Evolutionary conservation across 2,797 vertebrate species (phyloP).

Genomic region (Triplophysa yarkandensis): DNA sequence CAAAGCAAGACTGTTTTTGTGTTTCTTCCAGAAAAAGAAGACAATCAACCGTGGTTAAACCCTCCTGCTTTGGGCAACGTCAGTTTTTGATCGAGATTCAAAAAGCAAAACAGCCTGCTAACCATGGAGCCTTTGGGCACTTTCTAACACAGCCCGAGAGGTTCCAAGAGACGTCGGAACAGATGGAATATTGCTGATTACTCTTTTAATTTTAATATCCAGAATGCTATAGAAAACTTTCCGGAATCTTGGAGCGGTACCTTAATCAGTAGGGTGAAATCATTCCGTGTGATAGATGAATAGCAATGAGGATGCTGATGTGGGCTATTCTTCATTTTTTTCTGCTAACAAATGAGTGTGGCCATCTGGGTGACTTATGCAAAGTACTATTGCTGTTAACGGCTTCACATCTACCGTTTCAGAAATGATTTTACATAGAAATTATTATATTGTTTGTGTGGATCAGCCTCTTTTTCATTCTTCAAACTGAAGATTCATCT

Average conservation of each 20-base stretch:
- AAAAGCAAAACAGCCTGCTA: slow-evolving; percentile 26
- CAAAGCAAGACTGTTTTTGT: background rate
- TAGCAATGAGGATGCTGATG: slow-evolving; percentile 24
- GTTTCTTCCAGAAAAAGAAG: slow-evolving; percentile 12
- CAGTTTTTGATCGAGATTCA: slow-evolving; percentile 21
- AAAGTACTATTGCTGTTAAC: slow-evolving; percentile 25
- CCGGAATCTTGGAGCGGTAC: slow-evolving; percentile 16
- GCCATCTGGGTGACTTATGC: slow-evolving; percentile 17
- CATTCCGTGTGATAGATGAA: slow-evolving; percentile 23
- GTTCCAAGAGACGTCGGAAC: slow-evolving; percentile 14
- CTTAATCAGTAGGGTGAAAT: slow-evolving; percentile 28
- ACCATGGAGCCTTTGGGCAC: slow-evolving; percentile 1
- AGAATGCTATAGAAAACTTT: slow-evolving; percentile 10
- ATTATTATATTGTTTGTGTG: too few relatives aligned
- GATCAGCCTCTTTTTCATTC: too few relatives aligned
- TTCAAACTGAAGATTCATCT: too few relatives aligned
- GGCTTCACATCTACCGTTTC: background rate
- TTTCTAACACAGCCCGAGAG: slow-evolving; percentile 19
- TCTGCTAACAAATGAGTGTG: slow-evolving; percentile 10
- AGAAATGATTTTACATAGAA: too few relatives aligned
- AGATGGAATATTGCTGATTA: slow-evolving; percentile 40
- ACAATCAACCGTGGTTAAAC: background rate
- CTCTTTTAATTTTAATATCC: slow-evolving; percentile 36
- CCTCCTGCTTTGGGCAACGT: slow-evolving; percentile 23
- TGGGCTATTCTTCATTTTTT: slow-evolving; percentile 22